Evolutionary conservation across 2,113 vertebrate species (phyloP), one percentile per base, ranked within the genome.

Genomic region (Paraplagusia blochii): DNA sequence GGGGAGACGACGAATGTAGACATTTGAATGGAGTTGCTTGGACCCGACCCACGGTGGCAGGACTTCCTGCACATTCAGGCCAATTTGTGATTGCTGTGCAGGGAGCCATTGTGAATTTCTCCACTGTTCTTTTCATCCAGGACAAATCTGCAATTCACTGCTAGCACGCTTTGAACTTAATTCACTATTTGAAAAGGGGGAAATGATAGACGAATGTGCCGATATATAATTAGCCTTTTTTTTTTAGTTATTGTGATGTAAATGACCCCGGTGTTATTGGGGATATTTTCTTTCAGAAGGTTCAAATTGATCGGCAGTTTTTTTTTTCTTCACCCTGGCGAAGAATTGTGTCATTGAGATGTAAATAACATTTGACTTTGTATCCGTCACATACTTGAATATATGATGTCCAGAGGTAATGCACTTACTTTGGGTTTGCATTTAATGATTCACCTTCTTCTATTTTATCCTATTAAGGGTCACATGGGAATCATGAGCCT

Each of bases 1-100:
- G 72, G 74, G 22, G 82, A 86, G 81, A 78, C 72, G n/a, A 64
- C 65, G 72, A 67, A 85, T 63, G 70, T 63, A 77, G 82, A 72
- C 82, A 78, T 83, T 85, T 87, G 81, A 86, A 87, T 82, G 67
- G 75, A 82, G 80, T 72, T 76, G 69, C 69, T 69, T 74, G 67
- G 83, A 88, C 70, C 67, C 68, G 80, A 85, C 73, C 71, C 55
- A 46, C 51, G 72, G 82, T 87, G 84, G 84, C 88, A 87, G 45
- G 74, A 63, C 73, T 81, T 84, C 79, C 77, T 80, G 81, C 29
- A 54, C 80, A 84, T 80, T 74, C 72, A 74, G 80, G 74, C 78
- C 79, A 79, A 71, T 56, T 74, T 56, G 14, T 69, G 81, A 85
- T 84, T 74, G 65, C 75, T 50, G 67, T 69, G 66, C 70, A 64